A percentile compares a stretch with the other conserved stretches of the same genome.
These are phyloP conservation scores for Phymastichus coffea DNA, from an alignment of 1,140 invertebrate species.

Conservation along the genomic window DNA sequence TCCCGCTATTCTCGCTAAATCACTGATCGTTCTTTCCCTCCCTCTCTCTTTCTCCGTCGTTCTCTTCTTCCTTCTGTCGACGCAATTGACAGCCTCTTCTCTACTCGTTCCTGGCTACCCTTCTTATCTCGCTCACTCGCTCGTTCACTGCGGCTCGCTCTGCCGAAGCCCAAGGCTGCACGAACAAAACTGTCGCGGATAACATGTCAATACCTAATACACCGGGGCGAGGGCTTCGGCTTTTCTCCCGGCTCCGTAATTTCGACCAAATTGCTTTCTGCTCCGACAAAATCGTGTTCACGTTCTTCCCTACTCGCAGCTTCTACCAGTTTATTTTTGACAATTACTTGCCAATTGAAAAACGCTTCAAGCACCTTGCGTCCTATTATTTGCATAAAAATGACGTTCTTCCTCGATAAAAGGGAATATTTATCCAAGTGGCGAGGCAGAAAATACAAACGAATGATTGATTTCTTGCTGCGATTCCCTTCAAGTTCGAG, in stretches of 20 bases:
- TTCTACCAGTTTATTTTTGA: no score
- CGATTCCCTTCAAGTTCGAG: not conserved
- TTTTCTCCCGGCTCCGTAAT: not conserved
- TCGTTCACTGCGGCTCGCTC: slow-evolving; percentile 21
- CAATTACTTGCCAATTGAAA: no score
- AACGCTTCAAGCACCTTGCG: no score
- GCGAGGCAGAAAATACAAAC: no score
- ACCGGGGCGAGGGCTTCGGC: slow-evolving; percentile 21
- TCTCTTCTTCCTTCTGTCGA: slow-evolving; percentile 28
- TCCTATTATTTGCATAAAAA: no score
- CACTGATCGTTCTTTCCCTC: slow-evolving; percentile 21
- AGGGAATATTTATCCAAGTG: no score
- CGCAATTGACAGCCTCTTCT: slow-evolving; percentile 21
- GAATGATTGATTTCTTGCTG: no score
- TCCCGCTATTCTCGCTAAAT: slow-evolving; percentile 22
- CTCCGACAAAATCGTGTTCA: not conserved
- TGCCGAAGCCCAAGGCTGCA: slow-evolving; percentile 21
- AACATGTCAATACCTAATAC: slow-evolving; percentile 46
- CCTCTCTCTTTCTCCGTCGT: not conserved
- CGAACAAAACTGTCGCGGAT: slow-evolving; percentile 46
- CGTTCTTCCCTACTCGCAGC: no score
- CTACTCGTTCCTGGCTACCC: slow-evolving; percentile 16
- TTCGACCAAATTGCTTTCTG: not conserved
- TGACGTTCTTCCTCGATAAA: no score
- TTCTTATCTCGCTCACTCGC: slow-evolving; percentile 20